A percentile compares a stretch with the other conserved stretches of the same genome.
Conservation (phyloP, 2,113 vertebrate species). For the Pungitius pungitius region DNA sequence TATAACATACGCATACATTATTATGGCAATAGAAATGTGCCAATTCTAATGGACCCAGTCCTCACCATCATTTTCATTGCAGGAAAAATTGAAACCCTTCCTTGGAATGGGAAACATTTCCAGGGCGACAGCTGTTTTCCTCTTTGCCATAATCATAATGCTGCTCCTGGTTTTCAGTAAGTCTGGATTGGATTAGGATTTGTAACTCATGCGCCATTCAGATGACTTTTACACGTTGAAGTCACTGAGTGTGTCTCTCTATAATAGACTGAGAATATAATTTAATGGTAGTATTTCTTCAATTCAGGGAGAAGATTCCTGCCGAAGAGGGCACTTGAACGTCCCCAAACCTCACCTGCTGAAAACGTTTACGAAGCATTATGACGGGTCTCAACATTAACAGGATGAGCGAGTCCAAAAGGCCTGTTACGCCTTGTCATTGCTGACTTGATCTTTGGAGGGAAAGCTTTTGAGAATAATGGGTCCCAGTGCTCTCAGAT, state of each 20-base stretch:
- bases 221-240: constrained; percentile 34
- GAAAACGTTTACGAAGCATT: constrained; percentile 63
- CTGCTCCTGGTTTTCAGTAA: constrained; percentile 58
- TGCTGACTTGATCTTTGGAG: neutral
- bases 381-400: neutral
- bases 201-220: constrained; percentile 27
- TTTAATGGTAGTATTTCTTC: constrained; percentile 37
- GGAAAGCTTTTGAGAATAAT: constrained; percentile 1
- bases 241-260: constrained; percentile 7
- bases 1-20: neutral
- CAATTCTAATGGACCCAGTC: constrained; percentile 7
- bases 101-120: constrained; percentile 33
- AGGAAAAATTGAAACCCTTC: constrained; percentile 32
- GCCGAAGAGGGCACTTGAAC: neutral
- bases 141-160: constrained; percentile 48
- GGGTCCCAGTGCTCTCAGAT: neutral
- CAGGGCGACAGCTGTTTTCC: constrained; percentile 48
- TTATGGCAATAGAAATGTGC: neutral
- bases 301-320: constrained; percentile 38
- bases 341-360: neutral
- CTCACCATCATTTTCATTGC: constrained; percentile 24
- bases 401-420: neutral
- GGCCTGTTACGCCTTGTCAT: neutral
- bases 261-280: neutral
- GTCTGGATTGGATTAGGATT: constrained; percentile 41